Evolutionary conservation across 2,113 vertebrate genomes (phyloP), one percentile per base, ranked within the genome.

Genomic region (Petrocephalus microphthalmus): DNA sequence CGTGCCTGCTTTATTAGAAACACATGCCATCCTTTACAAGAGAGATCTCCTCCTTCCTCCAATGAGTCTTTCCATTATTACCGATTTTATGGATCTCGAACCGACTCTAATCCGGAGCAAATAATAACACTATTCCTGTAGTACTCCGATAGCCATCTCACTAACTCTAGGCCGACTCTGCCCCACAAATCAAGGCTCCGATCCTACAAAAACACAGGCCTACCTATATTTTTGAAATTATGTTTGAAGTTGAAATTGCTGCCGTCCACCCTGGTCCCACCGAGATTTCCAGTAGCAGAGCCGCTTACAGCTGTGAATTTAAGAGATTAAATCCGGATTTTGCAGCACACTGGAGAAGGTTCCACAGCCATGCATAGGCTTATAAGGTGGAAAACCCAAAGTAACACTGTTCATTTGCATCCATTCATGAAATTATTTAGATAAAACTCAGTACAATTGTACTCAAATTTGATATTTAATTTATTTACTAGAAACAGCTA

Each of bases 201-300:
- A 54, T 54, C 84, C 52, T 37, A 53, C 13, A 52, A 85, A 51
- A 54, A 85, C 49, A 54, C 84, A 85, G 25, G 49, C 13, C 52
- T 85, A 84, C 45, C 49, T 84, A 51, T 51, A 84, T 84, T 84
- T 84, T 84, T 84, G 25, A 56, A 85, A 85, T 56, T 54, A 37
- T 85, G 49, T 85, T 85, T 85, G 51, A 85, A 85, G 84, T 33
- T 85, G 47, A 85, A 85, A 85, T 85, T 85, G 52, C 25, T 85
- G 52, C 52, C 8, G 84, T 85, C 84, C 49, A 33, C 45, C 22
- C 4, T 1, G n/a, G 45, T 78, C 25, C 82, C 82, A 11, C 82
- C 0, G 82, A 84, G 82, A 84, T 13, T 51, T 84, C 47, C 49
- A 49, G 47, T 56, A 33, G 25, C 52, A 53, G 52, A 13, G 8